Base-by-base conservation (phyloP, 2,888 invertebrate genomes). In the Acleris laterana region DNA sequence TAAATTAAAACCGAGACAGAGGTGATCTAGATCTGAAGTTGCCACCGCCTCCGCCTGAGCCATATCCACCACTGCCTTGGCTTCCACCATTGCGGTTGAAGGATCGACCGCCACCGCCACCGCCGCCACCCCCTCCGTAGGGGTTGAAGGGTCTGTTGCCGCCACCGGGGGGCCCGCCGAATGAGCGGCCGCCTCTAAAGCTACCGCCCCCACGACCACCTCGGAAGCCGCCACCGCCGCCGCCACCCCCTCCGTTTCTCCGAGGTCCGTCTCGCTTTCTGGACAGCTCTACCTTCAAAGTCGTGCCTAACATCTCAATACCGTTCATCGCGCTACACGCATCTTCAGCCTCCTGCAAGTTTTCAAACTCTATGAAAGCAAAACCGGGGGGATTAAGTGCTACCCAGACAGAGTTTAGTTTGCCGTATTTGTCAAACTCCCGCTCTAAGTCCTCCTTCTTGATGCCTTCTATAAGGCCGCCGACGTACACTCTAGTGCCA, bases 361-460 rank as follows among this genome's bases (percentile, higher is more conserved):
- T 97, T 85, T 96, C 96, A 90, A 97, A 98, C 93, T 98, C 98
- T 87, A 98, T 97, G 93, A 98, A 98, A 72, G 98, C 98, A 91
- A 98, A 98, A 81, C 98, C 98, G 75, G 98, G 98, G 75, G 98
- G 98, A 91, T 98, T 98, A 88, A 98, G 96, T 75, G 98, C 98
- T 77, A 97, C 97, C 98, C 98, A 98, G 73, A 98, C 97, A 77
- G 96, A 97, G 93, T 97, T 97, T 76, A 98, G 94, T 93, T 97
- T 97, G 77, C 98, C 98, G 89, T 96, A 98, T 93, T 97, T 97
- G 81, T 97, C 96, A 88, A 98, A 98, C 90, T 98, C 97, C 83
- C 95, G 94, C 88, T 98, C 98, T 73, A 98, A 93, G 88, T 98
- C 98, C 90, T 98, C 98, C 85, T 98, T 98, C 93, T 97, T 97